phyloP scores from a whole-genome alignment of 2,888 invertebrate genomes.

The Eurytoma adleriae region DNA sequence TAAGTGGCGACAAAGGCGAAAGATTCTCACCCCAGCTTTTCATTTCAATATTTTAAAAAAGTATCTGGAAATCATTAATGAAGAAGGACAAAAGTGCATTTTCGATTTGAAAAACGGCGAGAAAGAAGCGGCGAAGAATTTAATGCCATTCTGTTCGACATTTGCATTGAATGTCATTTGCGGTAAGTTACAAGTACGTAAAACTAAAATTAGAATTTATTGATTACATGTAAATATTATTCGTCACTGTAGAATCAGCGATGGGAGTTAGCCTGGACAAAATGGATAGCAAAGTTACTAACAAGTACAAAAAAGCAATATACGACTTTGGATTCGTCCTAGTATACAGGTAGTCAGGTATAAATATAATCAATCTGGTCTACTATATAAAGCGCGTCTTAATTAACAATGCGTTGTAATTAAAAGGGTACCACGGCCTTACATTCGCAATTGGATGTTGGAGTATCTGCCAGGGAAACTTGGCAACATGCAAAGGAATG shows the following conservation, averaged over 20 bases:
- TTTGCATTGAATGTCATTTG: not conserved
- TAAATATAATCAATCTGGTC: not conserved
- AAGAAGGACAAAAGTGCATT: constrained; percentile 11
- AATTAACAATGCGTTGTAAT: not conserved
- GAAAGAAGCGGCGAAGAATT: not conserved
- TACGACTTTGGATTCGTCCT: not conserved
- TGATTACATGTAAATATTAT: too few relatives aligned
- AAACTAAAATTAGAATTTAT: not conserved
- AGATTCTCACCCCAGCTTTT: constrained; percentile 54
- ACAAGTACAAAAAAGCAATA: not conserved
- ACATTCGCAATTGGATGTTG: not conserved
- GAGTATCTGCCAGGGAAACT: not conserved
- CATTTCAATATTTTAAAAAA: constrained; percentile 55
- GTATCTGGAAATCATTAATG: constrained; percentile 45
- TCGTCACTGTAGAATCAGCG: not conserved
- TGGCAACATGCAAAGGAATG: not conserved
- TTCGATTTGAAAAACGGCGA: not conserved
- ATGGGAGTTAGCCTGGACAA: not conserved
- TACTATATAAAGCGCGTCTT: not conserved
- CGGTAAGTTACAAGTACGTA: not conserved
- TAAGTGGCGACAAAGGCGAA: constrained; percentile 54
- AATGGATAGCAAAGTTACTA: not conserved
- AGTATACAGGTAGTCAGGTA: not conserved
- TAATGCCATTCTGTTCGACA: not conserved
- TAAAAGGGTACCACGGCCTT: not conserved